A percentile compares a stretch with the other conserved stretches of the same genome.
phyloP scores from a whole-genome alignment of 2,797 vertebrate genomes.

The Platyrinchus mystaceus region DNA sequence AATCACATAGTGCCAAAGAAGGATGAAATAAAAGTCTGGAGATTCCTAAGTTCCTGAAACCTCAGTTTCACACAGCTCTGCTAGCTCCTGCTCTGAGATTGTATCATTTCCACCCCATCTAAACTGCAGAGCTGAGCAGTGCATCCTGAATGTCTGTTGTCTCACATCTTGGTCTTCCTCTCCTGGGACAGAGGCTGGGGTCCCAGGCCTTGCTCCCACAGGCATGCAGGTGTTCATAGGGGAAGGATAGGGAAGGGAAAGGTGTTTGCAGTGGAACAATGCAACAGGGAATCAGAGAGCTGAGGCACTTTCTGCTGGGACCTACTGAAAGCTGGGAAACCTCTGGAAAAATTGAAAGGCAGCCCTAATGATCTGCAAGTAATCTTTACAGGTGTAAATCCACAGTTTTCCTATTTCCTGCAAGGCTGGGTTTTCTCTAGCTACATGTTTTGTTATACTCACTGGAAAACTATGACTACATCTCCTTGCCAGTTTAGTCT shows the following conservation, averaged over 20 bases:
- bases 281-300: neutral
- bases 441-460: neutral
- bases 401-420: neutral
- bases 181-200: neutral
- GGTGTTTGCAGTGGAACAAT: neutral
- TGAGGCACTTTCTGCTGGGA: neutral
- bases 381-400: neutral
- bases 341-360: neutral
- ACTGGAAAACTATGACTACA: neutral
- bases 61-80: neutral
- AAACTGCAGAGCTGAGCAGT: neutral
- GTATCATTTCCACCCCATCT: neutral
- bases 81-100: neutral
- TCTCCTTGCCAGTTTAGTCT: neutral
- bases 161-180: neutral
- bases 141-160: rapidly evolving
- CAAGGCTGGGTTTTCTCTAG: neutral
- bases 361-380: neutral
- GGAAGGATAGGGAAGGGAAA: neutral
- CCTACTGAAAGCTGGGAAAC: rapidly evolving
- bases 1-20: neutral
- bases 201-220: neutral
- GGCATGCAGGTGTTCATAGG: neutral
- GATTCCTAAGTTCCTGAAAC: neutral
- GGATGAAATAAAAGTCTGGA: neutral